Base-by-base conservation (phyloP, 1,140 invertebrate species). In the Drosophila sucinea region DNA sequence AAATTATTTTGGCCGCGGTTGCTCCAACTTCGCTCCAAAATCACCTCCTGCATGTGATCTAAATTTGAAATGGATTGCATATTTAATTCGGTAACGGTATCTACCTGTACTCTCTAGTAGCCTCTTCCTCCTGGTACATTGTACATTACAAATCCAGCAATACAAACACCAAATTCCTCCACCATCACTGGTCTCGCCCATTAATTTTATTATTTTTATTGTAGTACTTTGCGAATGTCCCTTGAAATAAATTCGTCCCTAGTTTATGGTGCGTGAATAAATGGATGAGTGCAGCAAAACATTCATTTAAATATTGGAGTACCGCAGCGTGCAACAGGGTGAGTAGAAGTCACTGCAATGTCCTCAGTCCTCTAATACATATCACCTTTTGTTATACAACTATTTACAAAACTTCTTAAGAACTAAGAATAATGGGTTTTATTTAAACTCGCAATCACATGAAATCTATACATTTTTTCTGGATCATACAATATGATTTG, bases 251-350 rank as follows among this genome's bases (percentile, higher is more conserved):
- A 89, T 90, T 84, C 77, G 64, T 89, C 69, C 69, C 77, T 70
- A 89, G 81, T 89, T 89, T 89, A 89, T 89, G 81, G 84, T 87
- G 84, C 84, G 85, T 89, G 74, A 89, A 89, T 81, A 78, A 89
- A 89, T 89, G 74, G 73, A 84, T 89, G 80, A 81, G 71, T 89
- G 84, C 84, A 89, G 84, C 81, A 90, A 75, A 84, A 84, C 84
- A 89, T 90, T 89, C 74, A 80, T 89, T 89, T 89, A 70, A 78
- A 58, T 73, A 89, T 90, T 90, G 81, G 73, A 89, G 67, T 87
- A 81, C 76, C 77, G 80, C 84, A 83, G 1, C 23, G 23, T 63
- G 41, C 56, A 32, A 32, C 29, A 44, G 25, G 30, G 54, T 55
- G 40, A 69, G 65, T 62, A 65, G 47, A 51, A 25, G 5, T 47